Conservation (phyloP, 2,888 invertebrate species). For the Drosophila nr. perissopoda region DNA sequence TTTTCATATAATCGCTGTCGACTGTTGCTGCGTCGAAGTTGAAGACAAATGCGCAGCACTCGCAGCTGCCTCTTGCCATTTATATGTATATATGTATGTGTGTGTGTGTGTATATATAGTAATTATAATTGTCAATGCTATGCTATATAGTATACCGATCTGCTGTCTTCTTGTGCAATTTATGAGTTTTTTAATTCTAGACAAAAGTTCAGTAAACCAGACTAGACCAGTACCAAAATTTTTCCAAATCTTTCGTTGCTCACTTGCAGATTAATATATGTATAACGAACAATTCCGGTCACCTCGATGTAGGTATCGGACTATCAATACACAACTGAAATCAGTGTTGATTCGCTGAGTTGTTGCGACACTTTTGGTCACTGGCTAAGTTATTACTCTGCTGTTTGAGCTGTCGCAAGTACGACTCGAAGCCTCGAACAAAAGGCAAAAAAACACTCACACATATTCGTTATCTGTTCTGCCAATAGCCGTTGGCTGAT, state of each 20-base stretch:
- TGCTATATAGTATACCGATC: constrained; percentile 40
- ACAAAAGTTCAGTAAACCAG: constrained; percentile 41
- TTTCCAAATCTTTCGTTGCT: constrained; percentile 13
- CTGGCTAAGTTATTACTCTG: constrained; percentile 53
- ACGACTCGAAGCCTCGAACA: constrained; percentile 76
- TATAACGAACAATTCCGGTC: constrained; percentile 7
- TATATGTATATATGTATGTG: not conserved
- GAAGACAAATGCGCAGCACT: constrained; percentile 72
- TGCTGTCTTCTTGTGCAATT: constrained; percentile 37
- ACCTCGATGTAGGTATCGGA: not conserved
- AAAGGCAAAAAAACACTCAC: constrained; percentile 48
- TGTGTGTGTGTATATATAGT: constrained; percentile 42
- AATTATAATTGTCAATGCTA: constrained; percentile 25
- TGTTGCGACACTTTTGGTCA: constrained; percentile 65
- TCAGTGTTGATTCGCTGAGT: constrained; percentile 1
- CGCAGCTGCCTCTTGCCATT: constrained; percentile 57
- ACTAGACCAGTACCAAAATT: constrained; percentile 16
- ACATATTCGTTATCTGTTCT: constrained; percentile 58
- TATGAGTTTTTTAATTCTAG: constrained; percentile 49
- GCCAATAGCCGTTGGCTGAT: constrained; percentile 49
- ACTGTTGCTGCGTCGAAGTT: constrained; percentile 46
- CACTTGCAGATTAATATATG: constrained; percentile 33
- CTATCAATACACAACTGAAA: not conserved
- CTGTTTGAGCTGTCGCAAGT: constrained; percentile 48
- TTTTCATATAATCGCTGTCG: constrained; percentile 52